Conservation (phyloP, 2,888 invertebrate species). For the Kuschelorhynchus macadamiae region DNA sequence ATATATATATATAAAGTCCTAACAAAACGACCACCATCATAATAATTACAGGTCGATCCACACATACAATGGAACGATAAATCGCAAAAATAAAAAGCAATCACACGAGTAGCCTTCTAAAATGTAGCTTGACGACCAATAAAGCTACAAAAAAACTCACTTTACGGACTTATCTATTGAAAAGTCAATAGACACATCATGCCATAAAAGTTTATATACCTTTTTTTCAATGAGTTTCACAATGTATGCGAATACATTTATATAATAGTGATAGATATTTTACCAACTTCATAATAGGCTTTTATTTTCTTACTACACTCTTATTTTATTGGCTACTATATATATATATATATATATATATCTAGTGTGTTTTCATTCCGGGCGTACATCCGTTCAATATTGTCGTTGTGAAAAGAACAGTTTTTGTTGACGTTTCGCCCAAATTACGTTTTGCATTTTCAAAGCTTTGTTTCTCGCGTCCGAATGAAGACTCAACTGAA, state of each 20-base stretch:
- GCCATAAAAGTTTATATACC: conserved; percentile 17
- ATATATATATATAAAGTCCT: too few relatives aligned
- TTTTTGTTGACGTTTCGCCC: too few relatives aligned
- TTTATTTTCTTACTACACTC: too few relatives aligned
- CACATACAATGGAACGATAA: conserved; percentile 16
- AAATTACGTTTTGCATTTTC: too few relatives aligned
- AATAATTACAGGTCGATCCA: conserved; percentile 12
- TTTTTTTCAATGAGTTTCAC: background rate
- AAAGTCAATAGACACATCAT: conserved; percentile 13
- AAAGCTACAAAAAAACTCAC: conserved; percentile 7
- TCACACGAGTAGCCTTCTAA: background rate
- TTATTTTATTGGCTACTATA: too few relatives aligned
- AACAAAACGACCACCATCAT: background rate
- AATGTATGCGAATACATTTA: background rate
- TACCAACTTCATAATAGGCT: too few relatives aligned
- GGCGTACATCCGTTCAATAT: too few relatives aligned
- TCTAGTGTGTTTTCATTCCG: too few relatives aligned
- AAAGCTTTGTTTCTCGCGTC: too few relatives aligned
- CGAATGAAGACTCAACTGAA: too few relatives aligned
- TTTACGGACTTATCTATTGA: conserved; percentile 4
- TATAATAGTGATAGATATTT: background rate
- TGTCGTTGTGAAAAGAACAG: too few relatives aligned
- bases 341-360: too few relatives aligned
- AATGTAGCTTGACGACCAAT: conserved; percentile 7
- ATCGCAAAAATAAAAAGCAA: conserved; percentile 12